Conservation (phyloP, 23 tunicate genomes). For the Corella eumyota region DNA sequence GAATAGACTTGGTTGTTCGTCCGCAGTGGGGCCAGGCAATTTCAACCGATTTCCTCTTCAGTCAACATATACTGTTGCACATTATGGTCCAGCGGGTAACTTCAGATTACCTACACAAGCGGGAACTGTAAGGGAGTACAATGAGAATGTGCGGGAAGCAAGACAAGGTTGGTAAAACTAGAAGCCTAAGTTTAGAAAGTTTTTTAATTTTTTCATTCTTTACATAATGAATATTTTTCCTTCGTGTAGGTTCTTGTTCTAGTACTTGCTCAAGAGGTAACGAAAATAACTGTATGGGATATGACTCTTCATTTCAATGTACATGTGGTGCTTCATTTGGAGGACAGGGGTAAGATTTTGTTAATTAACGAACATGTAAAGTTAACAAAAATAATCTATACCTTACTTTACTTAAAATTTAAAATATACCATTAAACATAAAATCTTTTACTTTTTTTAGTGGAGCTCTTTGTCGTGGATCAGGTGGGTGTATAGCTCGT, state of each 20-base stretch:
- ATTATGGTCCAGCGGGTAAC: conserved; percentile 81
- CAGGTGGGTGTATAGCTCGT: conserved; percentile 17
- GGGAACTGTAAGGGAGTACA: conserved; percentile 15
- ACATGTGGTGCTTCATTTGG: neutral
- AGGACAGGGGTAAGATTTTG: neutral
- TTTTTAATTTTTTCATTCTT: neutral
- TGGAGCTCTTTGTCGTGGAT: neutral
- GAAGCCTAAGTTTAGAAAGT: neutral
- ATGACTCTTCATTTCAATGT: neutral
- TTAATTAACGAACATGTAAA: neutral
- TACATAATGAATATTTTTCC: neutral
- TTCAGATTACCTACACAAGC: conserved; percentile 2
- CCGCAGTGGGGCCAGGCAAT: conserved; percentile 3
- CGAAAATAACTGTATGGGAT: conserved; percentile 7
- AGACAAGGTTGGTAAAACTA: conserved; percentile 10
- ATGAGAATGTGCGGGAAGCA: conserved; percentile 13
- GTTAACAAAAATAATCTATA: no score
- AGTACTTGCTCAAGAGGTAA: neutral
- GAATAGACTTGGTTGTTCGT: conserved; percentile 54
- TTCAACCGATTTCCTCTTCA: conserved; percentile 4
- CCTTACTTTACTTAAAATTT: no score
- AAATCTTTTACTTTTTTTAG: neutral
- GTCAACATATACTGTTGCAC: conserved; percentile 58
- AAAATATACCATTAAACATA: neutral
- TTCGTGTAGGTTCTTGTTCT: conserved; percentile 6